Evolutionary conservation across 2,888 invertebrate species (phyloP), one percentile per base, ranked within the genome.

Genomic region (Chorisops tibialis): DNA sequence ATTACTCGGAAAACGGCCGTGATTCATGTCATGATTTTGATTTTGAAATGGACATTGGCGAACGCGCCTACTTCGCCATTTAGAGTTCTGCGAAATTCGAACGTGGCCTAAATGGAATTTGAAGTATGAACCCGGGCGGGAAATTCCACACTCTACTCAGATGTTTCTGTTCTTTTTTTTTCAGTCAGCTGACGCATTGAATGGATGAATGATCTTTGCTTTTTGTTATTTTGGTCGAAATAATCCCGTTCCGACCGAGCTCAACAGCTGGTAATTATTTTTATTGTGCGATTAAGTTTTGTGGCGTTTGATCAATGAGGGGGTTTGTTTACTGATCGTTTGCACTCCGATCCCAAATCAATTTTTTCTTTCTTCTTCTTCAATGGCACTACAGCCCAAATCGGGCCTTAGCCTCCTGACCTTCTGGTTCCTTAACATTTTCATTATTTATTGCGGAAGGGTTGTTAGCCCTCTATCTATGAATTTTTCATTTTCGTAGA

Each of bases 141-240:
- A 38, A 52, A 52, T 52, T 52, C 52, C 39, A 52, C 22, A 38
- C n/a, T 37, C 12, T 21, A 38, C 37, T 52, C 52, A 52, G 38
- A 52, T 52, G 52, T 12, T 21, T 21, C 6, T 3, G 37, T 18
- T 41, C 14, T 41, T 6, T 12, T 12, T 9, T 12, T 18, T 45
- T 45, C 45, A 45, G 12, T 45, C 45, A 11, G 12, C 45, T 16
- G 19, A 18, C 39, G 18, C 45, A 22, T 22, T n/a, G 3, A 18
- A 16, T 5, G 4, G 9, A 12, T 14, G 21, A 48, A 48, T 6
- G 45, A 18, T 45, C 45, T 16, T 4, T n/a, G 16, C 5, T 45
- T 16, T 18, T 14, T 11, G 45, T 11, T 16, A 45, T 16, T 45
- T 45, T 19, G 45, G 45, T 11, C 45, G 9, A 18, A 18, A 16